Conservation (phyloP, 1,140 invertebrate species). For the Drosophila ohnishii region DNA sequence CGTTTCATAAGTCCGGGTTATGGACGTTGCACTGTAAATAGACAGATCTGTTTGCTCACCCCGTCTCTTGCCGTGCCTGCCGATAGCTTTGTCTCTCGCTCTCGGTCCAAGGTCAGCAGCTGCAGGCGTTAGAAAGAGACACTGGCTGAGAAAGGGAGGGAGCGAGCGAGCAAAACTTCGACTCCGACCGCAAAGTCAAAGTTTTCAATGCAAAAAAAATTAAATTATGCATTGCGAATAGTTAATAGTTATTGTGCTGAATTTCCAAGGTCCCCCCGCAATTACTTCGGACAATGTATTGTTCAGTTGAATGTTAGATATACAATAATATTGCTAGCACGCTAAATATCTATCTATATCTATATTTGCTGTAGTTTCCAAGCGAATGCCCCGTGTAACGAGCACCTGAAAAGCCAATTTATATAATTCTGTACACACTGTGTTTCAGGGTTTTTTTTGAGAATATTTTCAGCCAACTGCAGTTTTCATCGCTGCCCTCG, state of each 20-base stretch:
- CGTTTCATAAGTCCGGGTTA: not conserved
- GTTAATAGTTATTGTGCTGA: conserved; percentile 35
- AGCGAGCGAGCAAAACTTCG: not conserved
- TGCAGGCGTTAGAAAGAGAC: conserved; percentile 49
- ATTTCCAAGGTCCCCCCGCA: conserved; percentile 35
- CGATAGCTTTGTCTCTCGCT: conserved; percentile 14
- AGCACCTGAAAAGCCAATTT: conserved; percentile 64
- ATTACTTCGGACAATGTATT: conserved; percentile 36
- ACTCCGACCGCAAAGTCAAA: conserved; percentile 55
- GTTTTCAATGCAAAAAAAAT: conserved; percentile 57
- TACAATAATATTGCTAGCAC: conserved; percentile 28
- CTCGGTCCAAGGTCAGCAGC: conserved; percentile 43
- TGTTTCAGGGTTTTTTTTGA: conserved; percentile 15
- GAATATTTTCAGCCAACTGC: conserved; percentile 55
- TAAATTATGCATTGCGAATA: conserved; percentile 45
- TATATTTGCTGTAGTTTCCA: conserved; percentile 45
- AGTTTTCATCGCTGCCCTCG: conserved; percentile 26
- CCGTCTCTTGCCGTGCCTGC: conserved; percentile 18
- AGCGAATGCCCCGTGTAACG: conserved; percentile 56
- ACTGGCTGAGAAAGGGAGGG: not conserved
- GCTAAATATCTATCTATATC: conserved; percentile 20
- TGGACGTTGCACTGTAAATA: conserved; percentile 21
- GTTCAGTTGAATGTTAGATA: conserved; percentile 2
- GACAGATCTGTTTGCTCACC: conserved; percentile 12
- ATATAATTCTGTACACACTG: conserved; percentile 38